Percentiles rank a stretch among this genome's conserved stretches.
phyloP scores from a whole-genome alignment of 2,888 invertebrate genomes.

The Callosobruchus maculatus region DNA sequence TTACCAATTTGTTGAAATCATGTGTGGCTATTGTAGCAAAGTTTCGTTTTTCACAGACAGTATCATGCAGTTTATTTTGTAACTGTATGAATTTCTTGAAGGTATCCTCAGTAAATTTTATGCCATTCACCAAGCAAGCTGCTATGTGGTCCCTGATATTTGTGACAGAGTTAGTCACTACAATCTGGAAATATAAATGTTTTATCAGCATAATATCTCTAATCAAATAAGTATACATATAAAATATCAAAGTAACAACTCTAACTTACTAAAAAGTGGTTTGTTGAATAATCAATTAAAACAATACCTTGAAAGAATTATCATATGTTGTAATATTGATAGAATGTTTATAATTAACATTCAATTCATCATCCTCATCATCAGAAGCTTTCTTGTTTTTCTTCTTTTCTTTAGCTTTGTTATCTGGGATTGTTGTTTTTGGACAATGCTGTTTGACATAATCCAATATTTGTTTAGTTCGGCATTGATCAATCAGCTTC shows the following conservation, averaged over 20 bases:
- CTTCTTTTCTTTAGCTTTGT: slow-evolving; percentile 36
- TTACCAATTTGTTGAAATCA: slow-evolving; percentile 62
- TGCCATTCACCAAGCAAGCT: slow-evolving; percentile 65
- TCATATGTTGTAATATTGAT: slow-evolving; percentile 37
- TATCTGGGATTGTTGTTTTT: slow-evolving; percentile 32
- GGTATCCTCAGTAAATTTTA: slow-evolving; percentile 60
- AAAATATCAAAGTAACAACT: too few relatives aligned
- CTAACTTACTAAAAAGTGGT: too few relatives aligned
- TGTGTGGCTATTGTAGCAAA: slow-evolving; percentile 81
- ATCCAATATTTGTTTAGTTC: slow-evolving; percentile 72
- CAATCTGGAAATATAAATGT: slow-evolving; percentile 20
- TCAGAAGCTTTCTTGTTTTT: slow-evolving; percentile 42
- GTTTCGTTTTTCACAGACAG: slow-evolving; percentile 73
- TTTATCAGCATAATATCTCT: too few relatives aligned
- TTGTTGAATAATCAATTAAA: too few relatives aligned
- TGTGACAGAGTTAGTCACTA: slow-evolving; percentile 48
- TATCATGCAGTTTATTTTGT: slow-evolving; percentile 74
- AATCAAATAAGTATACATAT: too few relatives aligned
- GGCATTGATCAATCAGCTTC: slow-evolving; percentile 72
- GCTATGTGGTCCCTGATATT: slow-evolving; percentile 67
- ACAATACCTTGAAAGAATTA: slow-evolving; percentile 27
- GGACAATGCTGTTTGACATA: slow-evolving; percentile 68
- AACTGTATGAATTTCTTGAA: slow-evolving; percentile 72
- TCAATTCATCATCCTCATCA: slow-evolving; percentile 23
- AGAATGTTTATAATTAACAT: slow-evolving; percentile 38